Evolutionary conservation across 2,797 vertebrate species (phyloP).

Genomic region (Ambastaia sidthimunki): DNA sequence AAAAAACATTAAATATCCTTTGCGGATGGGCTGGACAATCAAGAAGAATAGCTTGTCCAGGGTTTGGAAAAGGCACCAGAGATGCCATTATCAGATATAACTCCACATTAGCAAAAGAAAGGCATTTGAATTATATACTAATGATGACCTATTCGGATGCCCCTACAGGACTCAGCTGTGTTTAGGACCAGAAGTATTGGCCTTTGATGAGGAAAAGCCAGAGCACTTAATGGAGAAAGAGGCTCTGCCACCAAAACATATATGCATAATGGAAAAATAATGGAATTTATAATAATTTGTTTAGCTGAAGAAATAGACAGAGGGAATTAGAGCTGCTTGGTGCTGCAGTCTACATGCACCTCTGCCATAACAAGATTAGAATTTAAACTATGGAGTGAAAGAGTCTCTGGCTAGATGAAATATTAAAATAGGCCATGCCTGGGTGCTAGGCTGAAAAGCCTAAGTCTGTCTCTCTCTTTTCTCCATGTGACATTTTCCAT

Average conservation of each 20-base stretch:
- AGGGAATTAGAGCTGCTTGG: slow-evolving; percentile 63
- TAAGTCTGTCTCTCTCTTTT: slow-evolving; percentile 66
- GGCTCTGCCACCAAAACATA: slow-evolving; percentile 72
- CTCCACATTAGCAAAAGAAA: slow-evolving; percentile 59
- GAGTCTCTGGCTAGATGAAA: slow-evolving; percentile 72
- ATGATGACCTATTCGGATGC: slow-evolving; percentile 78
- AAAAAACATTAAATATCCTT: slow-evolving; percentile 61
- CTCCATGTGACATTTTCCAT: slow-evolving; percentile 73
- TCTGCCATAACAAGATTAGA: slow-evolving; percentile 82
- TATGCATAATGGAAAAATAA: slow-evolving; percentile 84
- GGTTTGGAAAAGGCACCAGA: slow-evolving; percentile 45
- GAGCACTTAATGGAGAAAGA: slow-evolving; percentile 72
- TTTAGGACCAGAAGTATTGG: slow-evolving; percentile 73
- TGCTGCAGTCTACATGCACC: slow-evolving; percentile 76
- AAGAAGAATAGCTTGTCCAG: slow-evolving; percentile 46
- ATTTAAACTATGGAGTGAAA: slow-evolving; percentile 75
- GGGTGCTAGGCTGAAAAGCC: slow-evolving; percentile 39
- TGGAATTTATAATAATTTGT: slow-evolving; percentile 83
- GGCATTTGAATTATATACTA: slow-evolving; percentile 72
- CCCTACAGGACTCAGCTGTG: slow-evolving; percentile 78
- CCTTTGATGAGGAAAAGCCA: slow-evolving; percentile 77
- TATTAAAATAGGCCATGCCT: slow-evolving; percentile 75
- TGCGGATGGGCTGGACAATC: slow-evolving; percentile 57
- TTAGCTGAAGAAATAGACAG: slow-evolving; percentile 69
- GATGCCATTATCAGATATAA: slow-evolving; percentile 59